Evolutionary conservation across 2,113 vertebrate species (phyloP).

Genomic region (Anas platyrhynchos): DNA sequence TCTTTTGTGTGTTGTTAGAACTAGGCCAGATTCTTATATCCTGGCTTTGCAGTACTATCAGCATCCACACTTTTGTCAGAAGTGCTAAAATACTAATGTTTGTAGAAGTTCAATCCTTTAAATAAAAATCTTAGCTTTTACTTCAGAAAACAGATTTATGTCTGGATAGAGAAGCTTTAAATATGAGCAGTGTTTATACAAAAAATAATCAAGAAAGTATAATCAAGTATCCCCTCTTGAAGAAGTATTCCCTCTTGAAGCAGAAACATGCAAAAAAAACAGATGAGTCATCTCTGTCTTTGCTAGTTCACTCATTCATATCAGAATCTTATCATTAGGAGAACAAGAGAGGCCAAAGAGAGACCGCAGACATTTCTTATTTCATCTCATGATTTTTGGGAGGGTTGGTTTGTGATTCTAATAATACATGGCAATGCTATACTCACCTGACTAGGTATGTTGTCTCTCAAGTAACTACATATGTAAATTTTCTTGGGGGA

Average conservation of each 20-base stretch:
- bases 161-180: background rate
- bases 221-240: too few relatives aligned
- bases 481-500: background rate
- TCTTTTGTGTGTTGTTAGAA: background rate
- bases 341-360: background rate
- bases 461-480: background rate
- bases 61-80: background rate
- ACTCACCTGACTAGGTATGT: accelerated
- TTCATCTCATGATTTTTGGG: background rate
- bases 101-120: background rate
- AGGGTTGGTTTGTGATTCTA: background rate
- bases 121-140: background rate
- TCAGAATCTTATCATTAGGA: background rate
- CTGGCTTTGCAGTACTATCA: background rate
- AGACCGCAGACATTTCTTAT: background rate
- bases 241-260: too few relatives aligned
- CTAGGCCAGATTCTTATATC: background rate
- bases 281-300: background rate
- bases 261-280: background rate
- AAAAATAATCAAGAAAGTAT: background rate
- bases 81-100: background rate
- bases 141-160: background rate
- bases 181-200: background rate
- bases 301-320: background rate
- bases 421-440: background rate